Conservation (phyloP, 2,113 vertebrate genomes). For the Astatotilapia flaviijosephi region DNA sequence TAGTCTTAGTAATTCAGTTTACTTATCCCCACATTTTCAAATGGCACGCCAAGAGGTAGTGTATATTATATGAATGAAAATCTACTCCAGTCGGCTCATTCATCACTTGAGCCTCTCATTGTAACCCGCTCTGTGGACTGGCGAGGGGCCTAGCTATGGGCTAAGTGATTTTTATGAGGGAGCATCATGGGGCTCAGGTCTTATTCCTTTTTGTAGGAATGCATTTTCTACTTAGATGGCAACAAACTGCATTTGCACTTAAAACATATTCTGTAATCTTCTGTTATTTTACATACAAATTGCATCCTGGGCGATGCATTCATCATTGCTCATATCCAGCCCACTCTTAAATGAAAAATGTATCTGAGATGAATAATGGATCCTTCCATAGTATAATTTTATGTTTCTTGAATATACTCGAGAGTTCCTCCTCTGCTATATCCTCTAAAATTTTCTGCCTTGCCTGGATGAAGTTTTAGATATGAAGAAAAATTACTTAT, state of each 20-base stretch:
- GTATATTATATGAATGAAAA: conserved; percentile 57
- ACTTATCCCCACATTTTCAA: conserved; percentile 40
- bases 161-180: conserved; percentile 73
- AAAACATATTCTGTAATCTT: conserved; percentile 81
- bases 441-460: conserved; percentile 17
- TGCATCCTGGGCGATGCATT: conserved; percentile 76
- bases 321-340: conserved; percentile 75
- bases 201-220: conserved; percentile 60
- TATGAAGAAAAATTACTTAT: conserved; percentile 65
- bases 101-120: conserved; percentile 56
- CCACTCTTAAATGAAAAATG: conserved; percentile 77
- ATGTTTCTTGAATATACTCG: conserved; percentile 68
- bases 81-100: conserved; percentile 49
- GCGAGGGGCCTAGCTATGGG: conserved; percentile 50
- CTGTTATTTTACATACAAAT: conserved; percentile 83
- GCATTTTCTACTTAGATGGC: conserved; percentile 66
- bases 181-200: conserved; percentile 53
- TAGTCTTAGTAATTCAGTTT: conserved; percentile 38
- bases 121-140: conserved; percentile 50
- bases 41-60: conserved; percentile 28
- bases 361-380: conserved; percentile 80
- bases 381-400: conserved; percentile 71
- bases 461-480: conserved; percentile 47
- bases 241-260: conserved; percentile 77
- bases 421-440: conserved; percentile 49